Conservation (phyloP, 2,113 vertebrate species). For the Chloroceryle aenea region DNA sequence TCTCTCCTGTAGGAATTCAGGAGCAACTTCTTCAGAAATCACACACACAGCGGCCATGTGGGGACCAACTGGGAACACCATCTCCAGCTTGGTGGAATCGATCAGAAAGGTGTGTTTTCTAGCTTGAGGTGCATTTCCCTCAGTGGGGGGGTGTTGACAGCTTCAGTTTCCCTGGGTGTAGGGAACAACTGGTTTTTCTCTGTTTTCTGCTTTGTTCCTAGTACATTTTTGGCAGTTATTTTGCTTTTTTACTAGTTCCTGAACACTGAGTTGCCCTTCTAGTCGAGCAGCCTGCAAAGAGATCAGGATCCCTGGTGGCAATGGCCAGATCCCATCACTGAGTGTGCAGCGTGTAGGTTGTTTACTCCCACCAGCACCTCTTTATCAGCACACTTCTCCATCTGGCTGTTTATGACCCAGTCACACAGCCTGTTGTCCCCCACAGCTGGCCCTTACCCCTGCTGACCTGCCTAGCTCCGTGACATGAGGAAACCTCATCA, state of each 20-base stretch:
- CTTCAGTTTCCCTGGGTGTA: background rate
- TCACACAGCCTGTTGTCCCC: background rate
- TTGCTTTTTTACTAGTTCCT: background rate
- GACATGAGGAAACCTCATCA: background rate
- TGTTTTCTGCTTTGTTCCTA: background rate
- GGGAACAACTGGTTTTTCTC: background rate
- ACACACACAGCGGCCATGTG: accelerated
- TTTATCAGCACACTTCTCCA: background rate
- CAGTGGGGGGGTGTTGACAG: background rate
- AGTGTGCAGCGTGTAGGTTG: accelerated
- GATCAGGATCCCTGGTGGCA: background rate
- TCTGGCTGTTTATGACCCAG: background rate
- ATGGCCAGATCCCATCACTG: background rate
- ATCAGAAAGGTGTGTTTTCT: background rate
- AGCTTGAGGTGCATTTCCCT: background rate
- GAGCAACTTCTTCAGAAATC: background rate
- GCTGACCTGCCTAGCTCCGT: background rate
- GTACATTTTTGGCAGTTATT: background rate
- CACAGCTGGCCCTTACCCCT: background rate
- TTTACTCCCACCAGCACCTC: background rate
- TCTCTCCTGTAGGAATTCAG: background rate
- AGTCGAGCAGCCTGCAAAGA: background rate
- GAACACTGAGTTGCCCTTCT: background rate
- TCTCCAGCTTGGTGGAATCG: background rate
- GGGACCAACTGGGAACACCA: background rate